Percentiles rank a stretch among this genome's conserved stretches.
Evolutionary conservation across 1,140 invertebrate genomes (phyloP).

Genomic region (Pteromalus puparum): DNA sequence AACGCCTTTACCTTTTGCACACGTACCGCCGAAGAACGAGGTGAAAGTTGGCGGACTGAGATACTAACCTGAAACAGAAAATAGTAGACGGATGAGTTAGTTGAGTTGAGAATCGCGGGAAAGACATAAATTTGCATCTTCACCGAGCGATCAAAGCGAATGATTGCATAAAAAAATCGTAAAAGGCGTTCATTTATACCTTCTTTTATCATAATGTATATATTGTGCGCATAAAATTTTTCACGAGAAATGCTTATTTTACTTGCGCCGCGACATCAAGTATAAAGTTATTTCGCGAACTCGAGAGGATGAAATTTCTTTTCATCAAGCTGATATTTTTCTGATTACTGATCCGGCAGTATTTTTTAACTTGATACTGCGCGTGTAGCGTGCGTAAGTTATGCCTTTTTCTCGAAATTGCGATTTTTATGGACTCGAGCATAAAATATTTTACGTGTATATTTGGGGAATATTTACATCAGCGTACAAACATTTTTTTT

Average conservation of each 20-base stretch:
- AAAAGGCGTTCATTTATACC: background rate
- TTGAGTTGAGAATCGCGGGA: background rate
- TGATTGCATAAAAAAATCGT: background rate
- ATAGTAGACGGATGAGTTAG: background rate
- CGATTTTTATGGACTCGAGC: no score
- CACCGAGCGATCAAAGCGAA: background rate
- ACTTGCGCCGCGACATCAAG: background rate
- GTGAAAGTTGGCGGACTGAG: background rate
- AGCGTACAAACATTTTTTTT: no score
- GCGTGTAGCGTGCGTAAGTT: no score
- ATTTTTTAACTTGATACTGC: background rate
- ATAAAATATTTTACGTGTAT: no score
- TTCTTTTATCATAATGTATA: background rate
- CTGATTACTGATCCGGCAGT: no score
- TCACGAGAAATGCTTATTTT: background rate
- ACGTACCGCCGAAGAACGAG: background rate
- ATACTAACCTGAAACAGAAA: slow-evolving; percentile 23
- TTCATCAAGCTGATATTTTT: background rate
- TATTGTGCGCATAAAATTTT: background rate
- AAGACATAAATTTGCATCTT: background rate
- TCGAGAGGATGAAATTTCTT: background rate
- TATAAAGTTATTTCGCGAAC: background rate
- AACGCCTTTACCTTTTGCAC: background rate
- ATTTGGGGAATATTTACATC: no score
- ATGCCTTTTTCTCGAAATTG: no score